phyloP scores from a whole-genome alignment of 1,140 invertebrate genomes.

The Sarcophaga peregrina region DNA sequence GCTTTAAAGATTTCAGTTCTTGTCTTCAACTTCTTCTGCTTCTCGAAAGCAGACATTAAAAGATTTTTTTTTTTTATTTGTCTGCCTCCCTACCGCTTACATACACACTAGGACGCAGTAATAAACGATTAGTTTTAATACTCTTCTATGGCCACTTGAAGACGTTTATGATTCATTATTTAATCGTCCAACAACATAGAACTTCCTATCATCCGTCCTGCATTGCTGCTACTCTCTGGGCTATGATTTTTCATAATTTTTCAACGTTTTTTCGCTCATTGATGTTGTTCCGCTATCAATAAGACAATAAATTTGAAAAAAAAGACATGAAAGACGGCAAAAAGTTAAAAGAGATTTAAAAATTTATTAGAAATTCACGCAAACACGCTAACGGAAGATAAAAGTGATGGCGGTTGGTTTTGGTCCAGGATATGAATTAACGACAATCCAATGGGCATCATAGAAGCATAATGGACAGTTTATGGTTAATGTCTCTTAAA shows the following conservation, averaged over 20 bases:
- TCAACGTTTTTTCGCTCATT: neutral
- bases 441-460: no score
- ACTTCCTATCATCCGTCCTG: neutral
- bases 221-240: neutral
- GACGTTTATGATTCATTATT: conserved; percentile 18
- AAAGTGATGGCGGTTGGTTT: no score
- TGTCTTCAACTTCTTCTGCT: neutral
- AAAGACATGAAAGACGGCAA: neutral
- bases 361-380: no score
- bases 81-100: no score
- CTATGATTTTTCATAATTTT: neutral
- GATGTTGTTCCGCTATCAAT: neutral
- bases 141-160: neutral
- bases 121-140: conserved; percentile 16
- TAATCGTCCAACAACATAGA: neutral
- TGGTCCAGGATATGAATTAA: no score
- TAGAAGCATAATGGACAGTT: no score
- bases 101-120: neutral
- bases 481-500: no score
- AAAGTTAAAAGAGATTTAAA: neutral
- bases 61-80: neutral
- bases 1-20: neutral
- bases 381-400: no score
- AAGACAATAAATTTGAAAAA: conserved; percentile 2
- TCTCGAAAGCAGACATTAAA: neutral